Base-by-base conservation (phyloP, 2,888 invertebrate genomes). In the Cryptocephalus primarius region DNA sequence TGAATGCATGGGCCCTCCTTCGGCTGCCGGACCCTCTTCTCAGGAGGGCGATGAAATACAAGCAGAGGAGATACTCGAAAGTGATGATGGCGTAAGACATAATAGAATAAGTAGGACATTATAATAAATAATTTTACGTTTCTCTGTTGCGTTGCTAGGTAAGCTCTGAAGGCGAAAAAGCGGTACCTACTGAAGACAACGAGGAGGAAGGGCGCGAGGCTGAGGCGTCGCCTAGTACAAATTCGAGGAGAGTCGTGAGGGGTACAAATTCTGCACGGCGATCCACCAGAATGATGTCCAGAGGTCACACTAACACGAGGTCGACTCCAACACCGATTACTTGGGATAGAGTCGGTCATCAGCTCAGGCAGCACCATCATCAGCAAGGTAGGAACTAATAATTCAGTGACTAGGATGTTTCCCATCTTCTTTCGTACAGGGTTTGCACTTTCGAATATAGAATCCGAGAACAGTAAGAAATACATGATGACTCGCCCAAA, bases 151-250 rank as follows among this genome's bases (percentile, higher is more conserved):
- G 6, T 22, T 11, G 44, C 11, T 39, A 67, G 67, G 79, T 78
- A 13, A 77, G 76, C 47, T 79, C 80, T 1, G 82, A 82, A 60
- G 77, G 78, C 13, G 82, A 82, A 61, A 81, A 81, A 57, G 74
- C 74, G 40, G 73, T 74, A 42, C 65, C 71, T 11, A 70, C 72
- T 13, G 75, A 75, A 53, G 69, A 71, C 40, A 68, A 53, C 9
- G 68, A 68, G 51, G 86, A 87, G 65, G 88, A 88, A 63, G 87
- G 84, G 3, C 80, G 88, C 43, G 88, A 88, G 70, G 88, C 88
- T 1, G 88, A 88, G 67, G 88, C 88, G 1, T 80, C 79, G 1
- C 79, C 78, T 2, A 78, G 78, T 13, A 76, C 76, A 42, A 79
- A 78, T 52, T 77, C 78, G 4, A 69, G 78, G 47, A 65, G 58